phyloP scores from a whole-genome alignment of 2,888 invertebrate species.

The Busseola fusca region DNA sequence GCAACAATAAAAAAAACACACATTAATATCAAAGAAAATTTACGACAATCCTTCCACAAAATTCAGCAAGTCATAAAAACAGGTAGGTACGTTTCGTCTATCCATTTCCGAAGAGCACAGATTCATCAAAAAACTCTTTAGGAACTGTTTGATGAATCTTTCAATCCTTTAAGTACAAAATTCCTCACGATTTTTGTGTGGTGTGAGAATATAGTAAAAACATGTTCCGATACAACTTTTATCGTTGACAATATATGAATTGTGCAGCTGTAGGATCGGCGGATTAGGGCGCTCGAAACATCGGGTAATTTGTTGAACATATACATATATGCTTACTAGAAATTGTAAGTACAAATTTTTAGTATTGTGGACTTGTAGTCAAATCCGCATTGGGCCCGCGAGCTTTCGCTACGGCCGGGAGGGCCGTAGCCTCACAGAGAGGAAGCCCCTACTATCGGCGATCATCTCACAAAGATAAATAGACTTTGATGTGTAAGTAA shows the following conservation, averaged over 20 bases:
- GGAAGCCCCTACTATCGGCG: background rate
- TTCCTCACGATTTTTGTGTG: background rate
- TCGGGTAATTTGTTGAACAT: background rate
- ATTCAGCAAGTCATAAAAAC: background rate
- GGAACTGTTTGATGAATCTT: too few species aligned
- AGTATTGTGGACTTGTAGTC: background rate
- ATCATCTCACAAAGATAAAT: background rate
- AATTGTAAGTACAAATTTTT: background rate
- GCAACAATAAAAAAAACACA: constrained; percentile 16
- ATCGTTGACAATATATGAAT: constrained; percentile 36
- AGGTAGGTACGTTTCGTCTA: background rate
- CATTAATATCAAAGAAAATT: background rate
- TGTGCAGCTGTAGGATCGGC: background rate
- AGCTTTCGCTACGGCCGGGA: background rate
- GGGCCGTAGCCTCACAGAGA: too few species aligned
- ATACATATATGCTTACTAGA: background rate
- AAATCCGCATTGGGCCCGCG: background rate
- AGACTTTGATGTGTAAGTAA: background rate
- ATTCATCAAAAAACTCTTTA: background rate
- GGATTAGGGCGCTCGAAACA: constrained; percentile 36
- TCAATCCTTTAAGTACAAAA: too few species aligned
- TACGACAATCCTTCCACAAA: background rate
- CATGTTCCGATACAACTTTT: constrained; percentile 6
- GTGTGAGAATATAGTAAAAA: background rate
- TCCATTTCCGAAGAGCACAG: background rate